Evolutionary conservation across 2,113 vertebrate species (phyloP), one percentile per base, ranked within the genome.

Genomic region (Pavo muticus): DNA sequence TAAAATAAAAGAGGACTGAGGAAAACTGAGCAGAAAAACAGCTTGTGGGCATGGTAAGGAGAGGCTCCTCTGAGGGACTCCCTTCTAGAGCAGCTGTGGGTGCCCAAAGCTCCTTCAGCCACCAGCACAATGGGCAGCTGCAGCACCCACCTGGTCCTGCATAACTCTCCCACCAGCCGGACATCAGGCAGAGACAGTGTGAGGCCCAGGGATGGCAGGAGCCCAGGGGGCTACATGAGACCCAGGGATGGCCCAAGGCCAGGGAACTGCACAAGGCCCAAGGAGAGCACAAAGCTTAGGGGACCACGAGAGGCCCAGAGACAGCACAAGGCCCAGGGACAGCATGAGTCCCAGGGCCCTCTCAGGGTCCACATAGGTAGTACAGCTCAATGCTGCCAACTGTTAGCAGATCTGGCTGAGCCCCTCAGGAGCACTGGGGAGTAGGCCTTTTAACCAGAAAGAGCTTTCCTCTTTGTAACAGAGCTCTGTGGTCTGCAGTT

Each of bases 301-400:
- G 30, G 15, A 57, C 56, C 30, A 30, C 18, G 18, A 30, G 30
- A 57, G 56, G 16, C 29, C 29, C 16, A 18, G 16, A 16, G 48
- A 50, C 48, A 48, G 23, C 48, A 50, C 23, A 24, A 84, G 87
- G 61, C 44, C 12, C 35, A 37, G 6, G 21, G 45, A 52, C 15
- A 56, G 18, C 19, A 23, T 16, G 19, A 29, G 52, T 29, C 52
- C 27, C 27, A 30, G 30, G 4, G 9, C 15, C 52, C 52, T 54
- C 52, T 54, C 1, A 0, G 18, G 6, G 23, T 89, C 27, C 16
- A 14, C 15, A 25, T 0, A 1, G 13, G 14, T 5, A 72, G 42
- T 59, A 85, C 52, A 79, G 65, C 45, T n/a, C 73, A 30, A 8
- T 2, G 13, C n/a, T n/a, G 10, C 30, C 65, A 57, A 56, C 61